Evolutionary conservation across 2,888 invertebrate species (phyloP).

Genomic region (Cacoxenus indagator): DNA sequence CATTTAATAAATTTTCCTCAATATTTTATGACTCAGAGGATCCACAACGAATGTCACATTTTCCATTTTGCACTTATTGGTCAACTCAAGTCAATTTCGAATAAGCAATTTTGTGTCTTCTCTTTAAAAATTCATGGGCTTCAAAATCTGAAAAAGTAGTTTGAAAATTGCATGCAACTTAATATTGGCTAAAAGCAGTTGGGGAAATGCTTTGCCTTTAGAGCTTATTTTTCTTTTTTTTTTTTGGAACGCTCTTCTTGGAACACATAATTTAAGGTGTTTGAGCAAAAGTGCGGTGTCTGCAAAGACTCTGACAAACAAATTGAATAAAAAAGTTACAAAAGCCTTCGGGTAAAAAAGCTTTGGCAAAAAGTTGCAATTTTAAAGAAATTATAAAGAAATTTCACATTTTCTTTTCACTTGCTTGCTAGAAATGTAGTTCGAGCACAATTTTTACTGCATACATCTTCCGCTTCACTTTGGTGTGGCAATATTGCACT

Average conservation of each 20-base stretch:
- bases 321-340: neutral
- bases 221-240: too few relatives aligned
- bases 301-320: neutral
- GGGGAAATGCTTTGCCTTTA: too few relatives aligned
- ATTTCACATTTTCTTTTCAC: neutral
- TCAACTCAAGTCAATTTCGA: neutral
- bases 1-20: neutral
- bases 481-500: too few relatives aligned
- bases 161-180: neutral
- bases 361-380: neutral
- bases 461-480: neutral
- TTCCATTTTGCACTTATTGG: neutral
- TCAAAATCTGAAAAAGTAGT: neutral
- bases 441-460: neutral
- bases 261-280: neutral
- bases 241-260: too few relatives aligned
- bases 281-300: neutral
- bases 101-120: neutral
- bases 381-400: neutral
- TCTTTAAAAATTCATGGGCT: neutral
- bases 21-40: neutral
- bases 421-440: neutral
- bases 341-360: too few relatives aligned
- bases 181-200: too few relatives aligned
- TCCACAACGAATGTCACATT: neutral